phyloP scores from a whole-genome alignment of 2,113 vertebrate genomes.

The Myrmecobius fasciatus region DNA sequence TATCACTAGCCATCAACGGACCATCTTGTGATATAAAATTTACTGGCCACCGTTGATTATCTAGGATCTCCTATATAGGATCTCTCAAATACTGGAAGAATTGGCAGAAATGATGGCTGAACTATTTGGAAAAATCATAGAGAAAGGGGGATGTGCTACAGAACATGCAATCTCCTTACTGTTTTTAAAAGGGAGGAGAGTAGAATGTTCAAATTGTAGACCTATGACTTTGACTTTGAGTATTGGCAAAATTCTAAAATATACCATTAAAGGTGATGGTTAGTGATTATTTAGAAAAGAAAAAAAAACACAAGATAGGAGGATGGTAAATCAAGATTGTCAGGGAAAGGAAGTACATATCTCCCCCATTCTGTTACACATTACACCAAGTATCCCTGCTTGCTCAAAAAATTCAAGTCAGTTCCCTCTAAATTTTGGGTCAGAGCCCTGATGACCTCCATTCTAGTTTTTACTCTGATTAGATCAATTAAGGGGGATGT shows the following conservation, averaged over 20 bases:
- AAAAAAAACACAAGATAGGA: background rate
- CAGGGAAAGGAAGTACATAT: background rate
- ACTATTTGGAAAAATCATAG: background rate
- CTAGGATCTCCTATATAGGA: background rate
- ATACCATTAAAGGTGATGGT: background rate
- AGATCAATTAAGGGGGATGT: background rate
- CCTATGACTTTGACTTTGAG: background rate
- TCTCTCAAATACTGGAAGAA: background rate
- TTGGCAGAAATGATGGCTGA: background rate
- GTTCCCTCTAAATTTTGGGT: background rate
- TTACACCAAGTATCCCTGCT: background rate
- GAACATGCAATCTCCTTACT: background rate
- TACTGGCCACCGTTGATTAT: background rate
- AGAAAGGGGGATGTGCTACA: background rate
- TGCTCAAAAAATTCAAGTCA: background rate
- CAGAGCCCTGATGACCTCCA: background rate
- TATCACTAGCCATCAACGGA: background rate
- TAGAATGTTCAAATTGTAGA: background rate
- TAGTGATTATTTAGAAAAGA: background rate
- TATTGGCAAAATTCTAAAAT: background rate
- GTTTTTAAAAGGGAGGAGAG: background rate
- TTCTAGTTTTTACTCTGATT: background rate
- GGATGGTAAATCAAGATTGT: background rate
- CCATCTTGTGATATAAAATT: background rate
- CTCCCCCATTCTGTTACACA: background rate